Base-by-base conservation (phyloP, 2,888 invertebrate genomes). In the Leucophenga montana region DNA sequence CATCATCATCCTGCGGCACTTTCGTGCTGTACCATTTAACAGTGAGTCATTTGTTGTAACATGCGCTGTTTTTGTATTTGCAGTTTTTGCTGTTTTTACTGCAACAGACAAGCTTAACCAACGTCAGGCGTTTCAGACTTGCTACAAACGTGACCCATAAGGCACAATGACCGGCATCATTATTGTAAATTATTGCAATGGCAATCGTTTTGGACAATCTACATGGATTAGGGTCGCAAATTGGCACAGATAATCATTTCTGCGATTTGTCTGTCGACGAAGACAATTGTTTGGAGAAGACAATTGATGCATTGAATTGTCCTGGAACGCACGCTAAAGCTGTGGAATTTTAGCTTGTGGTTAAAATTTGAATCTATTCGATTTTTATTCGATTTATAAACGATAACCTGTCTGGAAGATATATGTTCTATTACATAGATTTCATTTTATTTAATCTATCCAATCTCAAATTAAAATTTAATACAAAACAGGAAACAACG, bases 181-280 rank as follows among this genome's bases (percentile, higher is more conserved):
- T 84, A 81, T 80, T 73, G 83, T 83, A 81, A 82, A 82, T 83
- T 78, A 82, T 82, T 83, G 79, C 81, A 77, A 81, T 81, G 84
- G 79, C 79, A 83, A 80, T 79, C 77, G 78, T 73, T 68, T 73
- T 70, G 73, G 70, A 73, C 79, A 73, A 22, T 64, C 9, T 8
- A 22, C 62, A 20, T n/a, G 22, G 22, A 46, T 64, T 14, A 46
- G 48, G 18, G 22, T 14, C 22, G 16, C 46, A 64, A 64, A 64
- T 64, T 64, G 46, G 62, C 27, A 64, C 20, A 22, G 62, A 44
- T 44, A 61, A 33, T 39, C 61, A 61, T 18, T 9, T 39, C 16
- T 11, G 61, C 33, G 56, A 50, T 27, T 22, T 56, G 56, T 27
- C 18, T 39, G 39, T 39, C 5, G 39, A 39, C 8, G 39, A 39